Conservation (phyloP, 1,140 invertebrate genomes). For the Notospermus geniculatus region DNA sequence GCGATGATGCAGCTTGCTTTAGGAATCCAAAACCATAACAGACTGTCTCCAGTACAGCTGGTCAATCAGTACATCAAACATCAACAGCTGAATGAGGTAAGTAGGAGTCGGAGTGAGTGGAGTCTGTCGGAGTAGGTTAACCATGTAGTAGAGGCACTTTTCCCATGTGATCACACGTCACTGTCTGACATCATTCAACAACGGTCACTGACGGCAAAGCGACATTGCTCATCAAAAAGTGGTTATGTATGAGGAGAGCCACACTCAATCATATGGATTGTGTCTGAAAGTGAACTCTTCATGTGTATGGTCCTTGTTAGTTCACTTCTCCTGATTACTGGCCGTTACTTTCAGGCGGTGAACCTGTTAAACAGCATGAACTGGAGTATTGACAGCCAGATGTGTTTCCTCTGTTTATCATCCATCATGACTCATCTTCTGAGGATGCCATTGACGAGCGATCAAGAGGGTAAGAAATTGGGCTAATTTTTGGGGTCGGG, state of each 20-base stretch:
- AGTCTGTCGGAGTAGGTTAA: too few relatives aligned
- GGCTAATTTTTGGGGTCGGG: too few relatives aligned
- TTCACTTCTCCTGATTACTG: too few relatives aligned
- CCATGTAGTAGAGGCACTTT: too few relatives aligned
- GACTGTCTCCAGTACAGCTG: conserved; percentile 62
- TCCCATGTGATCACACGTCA: too few relatives aligned
- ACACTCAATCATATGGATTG: not conserved
- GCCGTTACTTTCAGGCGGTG: conserved; percentile 61
- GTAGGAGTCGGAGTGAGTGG: too few relatives aligned
- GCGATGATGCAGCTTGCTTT: conserved; percentile 41
- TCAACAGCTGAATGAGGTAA: conserved; percentile 63
- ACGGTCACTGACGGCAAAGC: too few relatives aligned
- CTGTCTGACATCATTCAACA: too few relatives aligned
- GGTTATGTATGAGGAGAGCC: too few relatives aligned
- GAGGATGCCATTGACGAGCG: conserved; percentile 64
- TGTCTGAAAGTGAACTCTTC: not conserved
- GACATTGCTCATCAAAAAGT: too few relatives aligned
- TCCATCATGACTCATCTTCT: conserved; percentile 72
- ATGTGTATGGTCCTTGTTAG: too few relatives aligned
- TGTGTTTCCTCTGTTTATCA: conserved; percentile 68
- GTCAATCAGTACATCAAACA: conserved; percentile 67
- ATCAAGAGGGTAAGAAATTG: conserved; percentile 63
- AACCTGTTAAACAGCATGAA: conserved; percentile 67
- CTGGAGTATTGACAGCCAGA: conserved; percentile 70
- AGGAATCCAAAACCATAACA: conserved; percentile 48